Evolutionary conservation across 2,888 invertebrate species (phyloP).

Genomic region (Lepeophtheirus nordmannii): DNA sequence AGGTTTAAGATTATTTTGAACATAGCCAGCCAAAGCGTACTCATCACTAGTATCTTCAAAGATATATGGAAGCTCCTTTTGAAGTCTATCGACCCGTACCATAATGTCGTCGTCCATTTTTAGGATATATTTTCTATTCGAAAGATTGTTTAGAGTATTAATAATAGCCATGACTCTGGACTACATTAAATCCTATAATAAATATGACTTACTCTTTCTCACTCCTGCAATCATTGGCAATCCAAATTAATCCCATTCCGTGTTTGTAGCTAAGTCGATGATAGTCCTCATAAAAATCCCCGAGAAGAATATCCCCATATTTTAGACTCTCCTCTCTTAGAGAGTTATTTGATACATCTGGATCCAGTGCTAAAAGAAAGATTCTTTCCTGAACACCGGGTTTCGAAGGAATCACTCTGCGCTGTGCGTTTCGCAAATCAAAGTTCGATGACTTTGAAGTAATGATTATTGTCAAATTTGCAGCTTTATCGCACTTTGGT

Average conservation of each 20-base stretch:
- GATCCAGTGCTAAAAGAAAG: neutral
- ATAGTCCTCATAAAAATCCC: slow-evolving; percentile 1
- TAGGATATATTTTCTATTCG: no score
- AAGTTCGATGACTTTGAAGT: neutral
- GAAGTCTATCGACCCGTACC: neutral
- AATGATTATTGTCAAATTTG: neutral
- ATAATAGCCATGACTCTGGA: neutral
- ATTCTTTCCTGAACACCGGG: neutral
- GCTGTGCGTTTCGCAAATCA: neutral
- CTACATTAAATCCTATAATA: neutral
- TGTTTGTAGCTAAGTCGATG: neutral
- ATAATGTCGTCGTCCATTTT: neutral
- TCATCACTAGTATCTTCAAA: neutral
- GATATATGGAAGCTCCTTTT: neutral
- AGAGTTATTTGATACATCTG: neutral
- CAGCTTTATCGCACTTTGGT: neutral
- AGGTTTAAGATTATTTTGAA: neutral
- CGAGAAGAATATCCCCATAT: neutral
- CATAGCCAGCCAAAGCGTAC: neutral
- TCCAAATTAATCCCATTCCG: neutral
- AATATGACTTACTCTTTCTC: neutral
- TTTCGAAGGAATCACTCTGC: neutral
- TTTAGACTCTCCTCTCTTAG: neutral
- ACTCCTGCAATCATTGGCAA: neutral
- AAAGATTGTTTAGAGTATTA: neutral